A percentile compares a stretch with the other conserved stretches of the same genome.
Evolutionary conservation across 2,888 invertebrate genomes (phyloP).

Genomic region (Drosophila kanekoi): DNA sequence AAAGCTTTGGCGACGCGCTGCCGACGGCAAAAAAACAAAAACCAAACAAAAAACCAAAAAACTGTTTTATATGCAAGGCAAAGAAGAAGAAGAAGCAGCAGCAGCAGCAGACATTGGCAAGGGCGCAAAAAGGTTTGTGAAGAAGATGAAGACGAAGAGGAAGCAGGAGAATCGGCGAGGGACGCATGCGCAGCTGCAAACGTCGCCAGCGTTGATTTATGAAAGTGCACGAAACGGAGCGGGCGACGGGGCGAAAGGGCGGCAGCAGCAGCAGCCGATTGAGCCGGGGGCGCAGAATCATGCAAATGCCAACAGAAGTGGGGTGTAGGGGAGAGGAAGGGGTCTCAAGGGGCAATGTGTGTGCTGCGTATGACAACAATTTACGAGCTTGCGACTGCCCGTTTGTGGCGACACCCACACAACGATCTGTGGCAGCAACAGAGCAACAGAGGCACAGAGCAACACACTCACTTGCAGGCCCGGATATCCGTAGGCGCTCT

Average conservation of each 20-base stretch:
- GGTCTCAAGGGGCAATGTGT: background rate
- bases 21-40: constrained; percentile 70
- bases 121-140: constrained; percentile 76
- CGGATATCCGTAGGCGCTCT: constrained; percentile 85
- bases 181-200: constrained; percentile 79
- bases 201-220: constrained; percentile 76
- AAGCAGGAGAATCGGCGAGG: background rate
- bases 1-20: constrained; percentile 78
- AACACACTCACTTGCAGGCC: constrained; percentile 80
- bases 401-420: constrained; percentile 36
- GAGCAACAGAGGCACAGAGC: background rate
- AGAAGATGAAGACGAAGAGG: background rate
- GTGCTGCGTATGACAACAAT: constrained; percentile 68
- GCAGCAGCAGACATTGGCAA: constrained; percentile 58
- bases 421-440: constrained; percentile 9
- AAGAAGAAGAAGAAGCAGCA: constrained; percentile 26
- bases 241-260: constrained; percentile 8
- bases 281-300: constrained; percentile 27
- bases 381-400: constrained; percentile 32
- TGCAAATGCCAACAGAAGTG: constrained; percentile 50
- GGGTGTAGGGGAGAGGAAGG: background rate
- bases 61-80: constrained; percentile 79
- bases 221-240: constrained; percentile 74
- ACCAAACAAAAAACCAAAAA: constrained; percentile 48
- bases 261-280: constrained; percentile 3